phyloP scores from a whole-genome alignment of 1,140 invertebrate species.

The Cydia splendana region DNA sequence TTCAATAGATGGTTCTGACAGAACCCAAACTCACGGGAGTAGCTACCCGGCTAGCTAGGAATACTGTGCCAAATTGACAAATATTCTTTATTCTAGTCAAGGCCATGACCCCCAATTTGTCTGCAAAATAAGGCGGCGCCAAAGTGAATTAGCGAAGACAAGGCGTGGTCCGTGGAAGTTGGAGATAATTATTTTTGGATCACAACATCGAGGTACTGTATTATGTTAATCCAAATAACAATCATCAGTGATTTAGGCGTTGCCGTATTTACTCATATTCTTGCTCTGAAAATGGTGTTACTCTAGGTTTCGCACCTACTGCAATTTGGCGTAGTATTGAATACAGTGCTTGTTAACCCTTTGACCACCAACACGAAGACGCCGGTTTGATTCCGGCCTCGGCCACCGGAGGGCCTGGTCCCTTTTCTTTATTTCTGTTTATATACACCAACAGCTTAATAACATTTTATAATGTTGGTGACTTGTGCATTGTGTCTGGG shows the following conservation, averaged over 20 bases:
- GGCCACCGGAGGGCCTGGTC: too few relatives aligned
- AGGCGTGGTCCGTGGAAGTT: background rate
- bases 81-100: constrained; percentile 10
- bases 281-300: too few relatives aligned
- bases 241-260: background rate
- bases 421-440: too few relatives aligned
- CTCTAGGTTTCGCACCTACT: too few relatives aligned
- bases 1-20: background rate
- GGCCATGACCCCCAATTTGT: background rate
- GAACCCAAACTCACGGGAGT: background rate
- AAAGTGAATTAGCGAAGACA: background rate
- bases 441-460: too few relatives aligned
- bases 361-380: too few relatives aligned
- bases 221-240: background rate
- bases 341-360: too few relatives aligned
- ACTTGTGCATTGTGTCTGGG: too few relatives aligned
- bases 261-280: background rate
- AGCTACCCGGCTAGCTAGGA: background rate
- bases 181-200: background rate
- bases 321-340: too few relatives aligned
- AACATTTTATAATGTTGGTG: too few relatives aligned
- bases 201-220: background rate
- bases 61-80: constrained; percentile 10
- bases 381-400: too few relatives aligned
- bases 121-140: background rate